Conservation (phyloP, 2,797 vertebrate genomes). For the Melanotaenia parkinsoni region DNA sequence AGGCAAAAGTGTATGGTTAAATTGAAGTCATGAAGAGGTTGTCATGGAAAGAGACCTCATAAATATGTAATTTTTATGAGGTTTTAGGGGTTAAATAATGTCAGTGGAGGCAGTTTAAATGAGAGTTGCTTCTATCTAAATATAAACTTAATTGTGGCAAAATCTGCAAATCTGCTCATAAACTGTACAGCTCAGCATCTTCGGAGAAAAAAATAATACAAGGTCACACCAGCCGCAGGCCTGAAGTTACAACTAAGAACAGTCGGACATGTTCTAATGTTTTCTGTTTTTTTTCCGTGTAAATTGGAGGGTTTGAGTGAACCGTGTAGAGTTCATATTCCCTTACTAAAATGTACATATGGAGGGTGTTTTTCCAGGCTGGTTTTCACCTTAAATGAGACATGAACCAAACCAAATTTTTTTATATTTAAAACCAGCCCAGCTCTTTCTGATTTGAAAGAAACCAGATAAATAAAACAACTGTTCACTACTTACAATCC, state of each 20-base stretch:
- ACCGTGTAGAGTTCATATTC: not conserved
- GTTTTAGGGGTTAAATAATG: not conserved
- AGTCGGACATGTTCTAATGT: not conserved
- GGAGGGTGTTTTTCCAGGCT: not conserved
- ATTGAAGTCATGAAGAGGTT: no score
- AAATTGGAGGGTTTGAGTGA: constrained; percentile 1
- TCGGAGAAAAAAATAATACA: no score
- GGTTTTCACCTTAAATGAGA: not conserved
- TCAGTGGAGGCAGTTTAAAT: not conserved
- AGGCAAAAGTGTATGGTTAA: no score
- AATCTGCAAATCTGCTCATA: not conserved
- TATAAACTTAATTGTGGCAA: not conserved
- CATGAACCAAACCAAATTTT: no score
- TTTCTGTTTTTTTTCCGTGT: not conserved
- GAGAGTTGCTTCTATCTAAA: not conserved
- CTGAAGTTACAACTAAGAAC: not conserved
- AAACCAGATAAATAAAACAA: no score
- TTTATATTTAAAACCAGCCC: no score
- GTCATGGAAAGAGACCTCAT: no score
- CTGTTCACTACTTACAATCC: no score
- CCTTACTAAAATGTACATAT: not conserved
- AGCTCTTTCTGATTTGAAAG: no score
- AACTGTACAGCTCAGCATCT: not conserved
- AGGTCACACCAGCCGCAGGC: no score
- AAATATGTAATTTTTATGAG: no score